Conservation (phyloP, 1,140 invertebrate genomes). For the Hycleus phaleratus region DNA sequence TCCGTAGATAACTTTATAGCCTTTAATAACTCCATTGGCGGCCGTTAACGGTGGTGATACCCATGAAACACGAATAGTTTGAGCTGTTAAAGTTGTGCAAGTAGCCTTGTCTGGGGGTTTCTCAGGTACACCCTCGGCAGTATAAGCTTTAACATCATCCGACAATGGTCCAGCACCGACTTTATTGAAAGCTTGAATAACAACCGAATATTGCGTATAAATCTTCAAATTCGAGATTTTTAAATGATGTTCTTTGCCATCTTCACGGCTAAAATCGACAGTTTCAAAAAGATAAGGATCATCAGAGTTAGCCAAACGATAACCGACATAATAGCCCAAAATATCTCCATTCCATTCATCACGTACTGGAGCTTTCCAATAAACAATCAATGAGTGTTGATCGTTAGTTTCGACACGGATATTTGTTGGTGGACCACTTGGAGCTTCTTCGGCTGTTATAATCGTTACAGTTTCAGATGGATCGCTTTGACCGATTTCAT, state of each 20-base stretch:
- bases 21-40: slow-evolving; percentile 91
- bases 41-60: slow-evolving; percentile 80
- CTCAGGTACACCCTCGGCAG: slow-evolving; percentile 87
- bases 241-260: slow-evolving; percentile 81
- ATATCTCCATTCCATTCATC: slow-evolving; percentile 92
- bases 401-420: slow-evolving; percentile 86
- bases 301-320: slow-evolving; percentile 80
- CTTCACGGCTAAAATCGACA: slow-evolving; percentile 84
- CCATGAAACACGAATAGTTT: slow-evolving; percentile 91
- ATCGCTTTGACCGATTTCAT: slow-evolving; percentile 85
- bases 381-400: slow-evolving; percentile 84
- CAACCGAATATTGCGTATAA: slow-evolving; percentile 90
- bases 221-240: slow-evolving; percentile 52
- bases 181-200: slow-evolving; percentile 93
- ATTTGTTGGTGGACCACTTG: slow-evolving; percentile 71
- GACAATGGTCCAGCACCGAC: slow-evolving; percentile 87
- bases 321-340: slow-evolving; percentile 83
- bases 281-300: slow-evolving; percentile 88
- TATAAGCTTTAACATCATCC: slow-evolving; percentile 81
- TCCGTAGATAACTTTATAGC: slow-evolving; percentile 93
- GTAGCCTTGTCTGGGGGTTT: slow-evolving; percentile 86
- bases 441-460: slow-evolving; percentile 91
- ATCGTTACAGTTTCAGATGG: slow-evolving; percentile 89
- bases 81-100: slow-evolving; percentile 85
- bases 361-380: slow-evolving; percentile 85